phyloP scores from a whole-genome alignment of 2,797 vertebrate species.

The Centroberyx gerrardi region DNA sequence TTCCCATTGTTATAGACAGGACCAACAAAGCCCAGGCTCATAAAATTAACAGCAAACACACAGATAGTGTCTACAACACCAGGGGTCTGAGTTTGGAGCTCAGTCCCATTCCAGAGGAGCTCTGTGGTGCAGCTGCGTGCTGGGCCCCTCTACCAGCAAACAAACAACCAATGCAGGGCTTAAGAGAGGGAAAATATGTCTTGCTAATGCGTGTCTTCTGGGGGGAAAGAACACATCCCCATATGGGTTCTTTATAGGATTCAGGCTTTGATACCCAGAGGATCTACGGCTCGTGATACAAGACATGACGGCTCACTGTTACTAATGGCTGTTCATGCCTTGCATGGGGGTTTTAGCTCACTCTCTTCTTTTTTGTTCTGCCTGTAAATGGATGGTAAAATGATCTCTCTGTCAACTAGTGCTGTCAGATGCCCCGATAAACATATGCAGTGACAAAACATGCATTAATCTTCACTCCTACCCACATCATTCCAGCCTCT shows the following conservation, averaged over 20 bases:
- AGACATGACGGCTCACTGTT: slow-evolving; percentile 54
- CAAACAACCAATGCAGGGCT: slow-evolving; percentile 47
- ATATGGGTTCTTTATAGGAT: slow-evolving; percentile 57
- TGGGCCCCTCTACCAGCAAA: slow-evolving; percentile 58
- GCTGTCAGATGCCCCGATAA: slow-evolving; percentile 70
- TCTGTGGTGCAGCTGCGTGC: slow-evolving; percentile 69
- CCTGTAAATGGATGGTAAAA: slow-evolving; percentile 64
- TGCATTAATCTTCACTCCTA: slow-evolving; percentile 66
- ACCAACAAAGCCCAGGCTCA: slow-evolving; percentile 60
- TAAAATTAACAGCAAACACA: slow-evolving; percentile 74
- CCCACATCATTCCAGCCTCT: slow-evolving; percentile 72
- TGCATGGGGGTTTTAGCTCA: slow-evolving; percentile 59
- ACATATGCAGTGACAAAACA: slow-evolving; percentile 68
- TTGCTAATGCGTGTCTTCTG: slow-evolving; percentile 50
- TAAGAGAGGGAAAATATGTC: slow-evolving; percentile 41
- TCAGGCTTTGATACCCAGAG: slow-evolving; percentile 58
- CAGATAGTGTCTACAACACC: slow-evolving; percentile 32
- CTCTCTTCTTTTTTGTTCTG: slow-evolving; percentile 37
- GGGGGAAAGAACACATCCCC: slow-evolving; percentile 42
- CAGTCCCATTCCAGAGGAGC: slow-evolving; percentile 63
- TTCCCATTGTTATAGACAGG: slow-evolving; percentile 57
- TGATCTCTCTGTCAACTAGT: slow-evolving; percentile 60
- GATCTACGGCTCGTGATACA: slow-evolving; percentile 44
- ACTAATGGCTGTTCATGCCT: slow-evolving; percentile 45
- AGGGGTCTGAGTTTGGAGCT: slow-evolving; percentile 53